phyloP scores from a whole-genome alignment of 2,888 invertebrate species.

The Tenthredo livida region DNA sequence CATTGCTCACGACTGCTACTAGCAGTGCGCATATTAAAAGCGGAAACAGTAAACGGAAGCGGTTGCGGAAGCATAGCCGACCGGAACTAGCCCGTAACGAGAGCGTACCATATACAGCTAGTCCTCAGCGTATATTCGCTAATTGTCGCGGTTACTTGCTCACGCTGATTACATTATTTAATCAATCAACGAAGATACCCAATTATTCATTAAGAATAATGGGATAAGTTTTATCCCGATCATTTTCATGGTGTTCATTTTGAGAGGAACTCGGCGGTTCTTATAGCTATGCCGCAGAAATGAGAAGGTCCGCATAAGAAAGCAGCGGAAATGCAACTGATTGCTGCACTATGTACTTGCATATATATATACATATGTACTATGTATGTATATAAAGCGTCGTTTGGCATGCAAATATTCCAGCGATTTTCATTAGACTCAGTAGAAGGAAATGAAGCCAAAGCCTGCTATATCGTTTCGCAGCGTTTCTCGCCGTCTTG shows the following conservation, averaged over 20 bases:
- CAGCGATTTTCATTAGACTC: slow-evolving; percentile 41
- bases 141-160: slow-evolving; percentile 35
- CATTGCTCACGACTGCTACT: background rate
- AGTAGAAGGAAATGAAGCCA: slow-evolving; percentile 36
- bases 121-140: slow-evolving; percentile 23
- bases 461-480: slow-evolving; percentile 25
- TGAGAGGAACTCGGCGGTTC: background rate
- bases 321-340: slow-evolving; percentile 28
- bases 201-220: background rate
- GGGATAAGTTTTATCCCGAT: background rate
- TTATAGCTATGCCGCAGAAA: background rate
- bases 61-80: slow-evolving; percentile 70
- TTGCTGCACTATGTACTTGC: background rate
- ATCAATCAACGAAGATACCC: background rate
- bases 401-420: slow-evolving; percentile 47
- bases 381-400: slow-evolving; percentile 19
- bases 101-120: background rate
- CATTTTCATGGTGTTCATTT: background rate
- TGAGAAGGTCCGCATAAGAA: background rate
- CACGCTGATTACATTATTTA: background rate
- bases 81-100: slow-evolving; percentile 71
- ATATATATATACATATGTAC: background rate
- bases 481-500: slow-evolving; percentile 21
- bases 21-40: slow-evolving; percentile 67
- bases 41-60: slow-evolving; percentile 73